phyloP scores from a whole-genome alignment of 2,888 invertebrate species.

The Platerodrilus igneus region DNA sequence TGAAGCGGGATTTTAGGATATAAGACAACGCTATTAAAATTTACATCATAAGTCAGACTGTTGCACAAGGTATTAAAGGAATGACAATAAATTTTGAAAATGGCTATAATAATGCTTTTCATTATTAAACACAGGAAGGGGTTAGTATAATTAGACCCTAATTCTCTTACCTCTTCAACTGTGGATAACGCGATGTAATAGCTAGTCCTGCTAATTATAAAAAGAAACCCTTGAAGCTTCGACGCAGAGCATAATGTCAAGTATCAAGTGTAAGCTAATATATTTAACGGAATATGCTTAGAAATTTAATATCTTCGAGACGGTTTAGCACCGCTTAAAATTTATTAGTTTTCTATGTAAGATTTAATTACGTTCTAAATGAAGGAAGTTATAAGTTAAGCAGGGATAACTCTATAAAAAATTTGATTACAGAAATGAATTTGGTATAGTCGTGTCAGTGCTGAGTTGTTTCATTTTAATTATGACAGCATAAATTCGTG shows the following conservation, averaged over 20 bases:
- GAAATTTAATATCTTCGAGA: conserved; percentile 24
- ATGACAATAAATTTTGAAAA: too few species aligned
- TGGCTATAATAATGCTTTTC: too few species aligned
- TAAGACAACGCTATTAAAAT: too few species aligned
- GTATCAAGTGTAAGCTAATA: conserved; percentile 19
- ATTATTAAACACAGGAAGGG: conserved; percentile 6
- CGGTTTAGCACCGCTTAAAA: conserved; percentile 21
- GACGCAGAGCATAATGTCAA: conserved; percentile 12
- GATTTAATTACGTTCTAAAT: conserved; percentile 26
- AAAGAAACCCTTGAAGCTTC: conserved; percentile 15
- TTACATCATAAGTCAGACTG: too few species aligned
- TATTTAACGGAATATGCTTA: conserved; percentile 13
- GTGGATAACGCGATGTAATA: conserved; percentile 7
- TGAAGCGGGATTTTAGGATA: too few species aligned
- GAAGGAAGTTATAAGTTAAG: conserved; percentile 21
- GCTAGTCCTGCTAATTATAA: conserved; percentile 12
- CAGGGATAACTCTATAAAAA: too few species aligned
- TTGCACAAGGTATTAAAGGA: too few species aligned
- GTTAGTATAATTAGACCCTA: conserved; percentile 5
- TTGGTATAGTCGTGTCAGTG: too few species aligned
- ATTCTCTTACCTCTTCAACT: conserved; percentile 5
- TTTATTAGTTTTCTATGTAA: conserved; percentile 21
- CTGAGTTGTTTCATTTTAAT: too few species aligned
- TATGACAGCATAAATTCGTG: too few species aligned
- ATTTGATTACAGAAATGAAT: too few species aligned